Base-by-base conservation (phyloP, 2,888 invertebrate species). In the Scaeva pyrastri region DNA sequence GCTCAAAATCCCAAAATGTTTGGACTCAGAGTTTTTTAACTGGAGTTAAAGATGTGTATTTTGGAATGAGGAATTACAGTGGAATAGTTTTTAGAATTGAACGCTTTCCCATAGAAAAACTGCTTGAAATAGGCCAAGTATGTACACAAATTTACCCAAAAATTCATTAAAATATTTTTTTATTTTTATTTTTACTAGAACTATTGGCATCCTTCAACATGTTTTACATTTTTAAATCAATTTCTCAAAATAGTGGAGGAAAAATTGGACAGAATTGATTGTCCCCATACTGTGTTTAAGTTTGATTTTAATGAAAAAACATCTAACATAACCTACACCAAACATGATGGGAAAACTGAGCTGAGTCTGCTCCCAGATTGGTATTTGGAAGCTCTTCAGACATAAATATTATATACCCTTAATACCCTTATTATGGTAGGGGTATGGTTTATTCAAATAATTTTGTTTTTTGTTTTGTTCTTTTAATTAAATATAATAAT, bases 11-110 rank as follows among this genome's bases (percentile, higher is more conserved):
- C 3, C 83, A 93, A 14, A 95, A 95, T 89, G 96, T 96, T 96
- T 97, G 96, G 96, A 94, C 94, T 64, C 97, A 97, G 90, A 95
- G 95, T 76, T 96, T 95, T 90, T 93, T 96, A 41, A 95, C 94
- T 43, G 95, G 95, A 10, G 94, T 96, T 55, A 93, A 94, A 21
- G 93, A 93, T 84, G 93, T 96, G 80, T 90, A 96, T 6, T 95
- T 95, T 92, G 97, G 97, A 8, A 95, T 94, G 88, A 93, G 96
- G 89, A 94, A 95, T 91, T 94, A 95, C 89, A 89, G 93, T 88
- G 96, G 96, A 2, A 92, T 95, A 80, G 95, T 97, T 0, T 91
- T 93, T 81, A 90, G 94, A 86, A 90, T 96, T 6, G 92, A 91
- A 90, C 91, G 89, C 91, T 94, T 92, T 88, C 89, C 92, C 73